phyloP scores from a whole-genome alignment of 2,797 vertebrate species.

The Hydrolagus colliei region DNA sequence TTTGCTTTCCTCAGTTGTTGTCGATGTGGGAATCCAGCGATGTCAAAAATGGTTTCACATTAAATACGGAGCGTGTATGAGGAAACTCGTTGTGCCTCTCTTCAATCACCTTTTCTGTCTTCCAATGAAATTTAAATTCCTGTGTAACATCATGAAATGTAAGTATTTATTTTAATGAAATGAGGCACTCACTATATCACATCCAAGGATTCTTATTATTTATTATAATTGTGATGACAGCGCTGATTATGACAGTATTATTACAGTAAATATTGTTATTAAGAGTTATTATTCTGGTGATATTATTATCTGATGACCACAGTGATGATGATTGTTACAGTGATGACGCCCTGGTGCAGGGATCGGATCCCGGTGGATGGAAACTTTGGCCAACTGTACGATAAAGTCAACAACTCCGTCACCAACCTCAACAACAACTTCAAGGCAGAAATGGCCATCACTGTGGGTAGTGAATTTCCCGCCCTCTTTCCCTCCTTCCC shows the following conservation, averaged over 20 bases:
- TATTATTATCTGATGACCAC: too few relatives aligned
- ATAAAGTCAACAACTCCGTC: conserved; percentile 62
- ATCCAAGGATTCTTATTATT: too few relatives aligned
- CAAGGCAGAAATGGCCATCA: conserved; percentile 45
- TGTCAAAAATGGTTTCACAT: conserved; percentile 65
- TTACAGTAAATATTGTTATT: too few relatives aligned
- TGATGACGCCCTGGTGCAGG: conserved; percentile 51
- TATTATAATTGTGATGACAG: too few relatives aligned
- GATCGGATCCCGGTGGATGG: conserved; percentile 59
- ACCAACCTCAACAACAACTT: conserved; percentile 61
- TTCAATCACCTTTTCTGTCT: conserved; percentile 73
- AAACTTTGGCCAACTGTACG: conserved; percentile 67
- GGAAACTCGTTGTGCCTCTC: conserved; percentile 52
- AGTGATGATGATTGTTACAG: conserved; percentile 40
- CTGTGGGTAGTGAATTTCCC: conserved; percentile 45
- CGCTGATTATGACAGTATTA: too few relatives aligned
- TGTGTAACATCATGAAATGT: conserved; percentile 69
- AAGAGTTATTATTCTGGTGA: too few relatives aligned
- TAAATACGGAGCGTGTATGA: conserved; percentile 57
- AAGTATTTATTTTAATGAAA: conserved; percentile 24
- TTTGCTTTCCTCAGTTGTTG: conserved; percentile 54
- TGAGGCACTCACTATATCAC: too few relatives aligned
- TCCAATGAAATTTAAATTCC: conserved; percentile 73
- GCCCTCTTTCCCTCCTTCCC: not conserved
- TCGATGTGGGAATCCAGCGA: conserved; percentile 52